A percentile compares a stretch with the other conserved stretches of the same genome.
These are phyloP conservation scores for Oplegnathus fasciatus DNA, from an alignment of 2,113 vertebrate species.

Conservation along the genomic window DNA sequence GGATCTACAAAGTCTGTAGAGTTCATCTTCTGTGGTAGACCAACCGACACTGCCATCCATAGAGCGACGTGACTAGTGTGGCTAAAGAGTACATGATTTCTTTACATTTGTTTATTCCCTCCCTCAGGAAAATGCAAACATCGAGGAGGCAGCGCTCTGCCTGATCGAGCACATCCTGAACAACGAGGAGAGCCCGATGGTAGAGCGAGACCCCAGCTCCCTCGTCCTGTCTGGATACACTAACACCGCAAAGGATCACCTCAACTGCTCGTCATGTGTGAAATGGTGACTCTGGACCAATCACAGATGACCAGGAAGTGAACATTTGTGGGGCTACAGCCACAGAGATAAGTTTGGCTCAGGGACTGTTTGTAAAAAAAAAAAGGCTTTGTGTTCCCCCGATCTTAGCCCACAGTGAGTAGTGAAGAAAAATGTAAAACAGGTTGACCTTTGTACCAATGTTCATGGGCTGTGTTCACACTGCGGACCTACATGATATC, in stretches of 20 bases:
- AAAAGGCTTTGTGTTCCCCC: background rate
- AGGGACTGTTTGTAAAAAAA: conserved; percentile 10
- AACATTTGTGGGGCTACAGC: background rate
- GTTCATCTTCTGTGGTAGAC: background rate
- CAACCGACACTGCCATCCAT: background rate
- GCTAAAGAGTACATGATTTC: background rate
- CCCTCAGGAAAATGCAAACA: conserved; percentile 81
- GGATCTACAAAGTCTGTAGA: background rate
- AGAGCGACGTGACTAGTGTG: background rate
- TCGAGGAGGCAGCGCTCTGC: conserved; percentile 76
- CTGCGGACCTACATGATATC: background rate
- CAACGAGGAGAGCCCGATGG: conserved; percentile 69
- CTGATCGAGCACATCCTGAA: conserved; percentile 81
- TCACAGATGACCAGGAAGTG: conserved; percentile 9
- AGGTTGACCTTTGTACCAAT: background rate
- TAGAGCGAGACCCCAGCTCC: conserved; percentile 66
- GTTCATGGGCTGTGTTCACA: background rate
- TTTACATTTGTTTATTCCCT: background rate
- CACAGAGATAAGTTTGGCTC: conserved; percentile 9
- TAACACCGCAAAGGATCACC: conserved; percentile 44
- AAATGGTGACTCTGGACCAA: conserved; percentile 49
- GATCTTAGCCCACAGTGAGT: background rate
- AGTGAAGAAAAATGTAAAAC: background rate
- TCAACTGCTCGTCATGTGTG: conserved; percentile 68
- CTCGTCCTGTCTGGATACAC: conserved; percentile 71